Evolutionary conservation across 2,113 vertebrate species (phyloP).

Genomic region (Saguinus midas): DNA sequence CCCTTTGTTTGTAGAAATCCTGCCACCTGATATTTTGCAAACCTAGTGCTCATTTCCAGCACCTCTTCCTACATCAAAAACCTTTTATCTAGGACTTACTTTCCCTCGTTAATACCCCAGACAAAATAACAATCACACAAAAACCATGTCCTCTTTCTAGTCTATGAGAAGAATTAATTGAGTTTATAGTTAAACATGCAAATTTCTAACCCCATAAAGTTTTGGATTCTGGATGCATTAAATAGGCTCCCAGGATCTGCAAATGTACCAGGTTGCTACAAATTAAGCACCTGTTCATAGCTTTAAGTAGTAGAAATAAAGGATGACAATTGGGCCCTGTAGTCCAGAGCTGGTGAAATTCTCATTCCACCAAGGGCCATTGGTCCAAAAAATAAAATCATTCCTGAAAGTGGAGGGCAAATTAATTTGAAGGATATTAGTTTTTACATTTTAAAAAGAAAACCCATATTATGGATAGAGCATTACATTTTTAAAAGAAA

Average conservation of each 20-base stretch:
- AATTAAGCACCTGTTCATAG: not conserved
- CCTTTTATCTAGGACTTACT: not conserved
- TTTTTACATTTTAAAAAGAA: not conserved
- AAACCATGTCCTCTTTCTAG: not conserved
- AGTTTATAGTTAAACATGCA: not conserved
- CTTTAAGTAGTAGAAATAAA: conserved; percentile 4
- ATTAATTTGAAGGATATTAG: not conserved
- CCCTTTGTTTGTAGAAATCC: not conserved
- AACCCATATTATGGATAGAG: not conserved
- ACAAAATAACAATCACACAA: not conserved
- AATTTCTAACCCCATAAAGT: not conserved
- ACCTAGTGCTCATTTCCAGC: not conserved
- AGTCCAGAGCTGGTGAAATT: not conserved
- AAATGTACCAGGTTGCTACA: not conserved
- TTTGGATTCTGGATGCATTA: not conserved
- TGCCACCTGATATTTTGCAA: not conserved
- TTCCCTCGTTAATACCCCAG: not conserved
- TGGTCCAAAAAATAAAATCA: not conserved
- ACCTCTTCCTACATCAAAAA: not conserved
- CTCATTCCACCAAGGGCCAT: not conserved
- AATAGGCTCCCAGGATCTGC: not conserved
- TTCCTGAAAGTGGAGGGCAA: not conserved
- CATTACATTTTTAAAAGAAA: not conserved
- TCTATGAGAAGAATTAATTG: not conserved
- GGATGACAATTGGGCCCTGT: not conserved